Evolutionary conservation across 2,888 invertebrate species (phyloP), one percentile per base, ranked within the genome.

Genomic region (Spodoptera picta): DNA sequence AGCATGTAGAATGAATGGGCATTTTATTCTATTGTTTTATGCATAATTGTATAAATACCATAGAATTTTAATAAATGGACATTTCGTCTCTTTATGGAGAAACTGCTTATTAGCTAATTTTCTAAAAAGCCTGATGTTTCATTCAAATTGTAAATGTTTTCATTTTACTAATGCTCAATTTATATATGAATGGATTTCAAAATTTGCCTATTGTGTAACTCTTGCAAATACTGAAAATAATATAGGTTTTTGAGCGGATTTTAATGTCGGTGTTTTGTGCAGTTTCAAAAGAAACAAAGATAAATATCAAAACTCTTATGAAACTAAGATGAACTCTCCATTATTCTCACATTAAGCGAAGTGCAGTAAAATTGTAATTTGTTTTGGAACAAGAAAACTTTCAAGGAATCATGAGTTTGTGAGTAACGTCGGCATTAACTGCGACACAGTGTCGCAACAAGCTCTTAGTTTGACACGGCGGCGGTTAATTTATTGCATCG

Each of bases 401-500:
- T 27, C 41, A 49, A 59, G 46, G 62, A 72, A 52, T 68, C 56
- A 62, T 50, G 49, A 62, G 45, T 62, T 76, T 58, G 44, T 51
- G 46, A 67, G 27, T 9, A 52, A 3, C 46, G 49, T 53, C 44
- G 46, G 58, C 58, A 61, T 54, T 69, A 70, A 59, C 55, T 59
- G 47, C 44, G 55, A 49, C 53, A 52, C 48, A 47, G 59, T 65
- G 73, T 62, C 62, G 62, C 69, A 69, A 69, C 58, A 64, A 71
- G 56, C 63, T 64, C 43, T 58, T 65, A 49, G 46, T 70, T 63
- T 63, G 68, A 69, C 70, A 71, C 60, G 48, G 45, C 60, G 48
- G 45, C 58, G 65, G 73, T 62, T 73, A 73, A 79, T 83, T 80
- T 75, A 82, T 80, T 65, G 64, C 71, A 68, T 73, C 62, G 61